A percentile compares a stretch with the other conserved stretches of the same genome.
Evolutionary conservation across 2,888 invertebrate genomes (phyloP).

Genomic region (Saturnia japonica): DNA sequence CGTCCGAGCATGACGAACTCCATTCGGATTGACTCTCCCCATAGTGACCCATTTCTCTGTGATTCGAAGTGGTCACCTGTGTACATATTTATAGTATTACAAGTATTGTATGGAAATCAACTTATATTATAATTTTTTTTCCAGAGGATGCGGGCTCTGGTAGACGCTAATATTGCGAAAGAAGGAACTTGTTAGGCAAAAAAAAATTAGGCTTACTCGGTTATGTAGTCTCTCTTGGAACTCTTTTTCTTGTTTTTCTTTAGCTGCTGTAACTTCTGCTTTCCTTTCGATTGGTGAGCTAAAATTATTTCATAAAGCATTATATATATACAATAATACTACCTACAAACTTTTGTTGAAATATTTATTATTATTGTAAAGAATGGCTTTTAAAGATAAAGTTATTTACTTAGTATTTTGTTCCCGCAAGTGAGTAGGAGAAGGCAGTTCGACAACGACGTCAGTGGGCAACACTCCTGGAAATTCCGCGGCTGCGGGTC

Average conservation of each 20-base stretch:
- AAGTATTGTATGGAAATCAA: neutral
- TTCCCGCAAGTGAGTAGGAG: constrained; percentile 58
- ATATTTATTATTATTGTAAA: neutral
- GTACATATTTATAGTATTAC: neutral
- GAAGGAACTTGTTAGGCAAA: neutral
- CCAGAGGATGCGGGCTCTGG: neutral
- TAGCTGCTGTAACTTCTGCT: constrained; percentile 48
- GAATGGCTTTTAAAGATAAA: neutral
- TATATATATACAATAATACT: neutral
- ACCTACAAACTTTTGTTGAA: no score
- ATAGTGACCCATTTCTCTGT: constrained; percentile 71
- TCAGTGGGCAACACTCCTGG: constrained; percentile 78
- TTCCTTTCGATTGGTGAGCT: constrained; percentile 62
- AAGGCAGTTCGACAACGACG: constrained; percentile 74
- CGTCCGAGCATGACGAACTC: constrained; percentile 84
- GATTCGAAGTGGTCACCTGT: constrained; percentile 67
- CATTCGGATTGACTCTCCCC: constrained; percentile 91
- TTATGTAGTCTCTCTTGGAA: constrained; percentile 66
- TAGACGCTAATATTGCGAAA: neutral
- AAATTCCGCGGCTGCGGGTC: constrained; percentile 56
- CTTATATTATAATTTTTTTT: no score
- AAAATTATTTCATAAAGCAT: constrained; percentile 15
- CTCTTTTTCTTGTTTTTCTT: constrained; percentile 65
- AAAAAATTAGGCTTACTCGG: constrained; percentile 51
- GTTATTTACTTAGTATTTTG: constrained; percentile 57